Conservation (phyloP, 2,888 invertebrate genomes). For the Ommatoiulus sabulosus region DNA sequence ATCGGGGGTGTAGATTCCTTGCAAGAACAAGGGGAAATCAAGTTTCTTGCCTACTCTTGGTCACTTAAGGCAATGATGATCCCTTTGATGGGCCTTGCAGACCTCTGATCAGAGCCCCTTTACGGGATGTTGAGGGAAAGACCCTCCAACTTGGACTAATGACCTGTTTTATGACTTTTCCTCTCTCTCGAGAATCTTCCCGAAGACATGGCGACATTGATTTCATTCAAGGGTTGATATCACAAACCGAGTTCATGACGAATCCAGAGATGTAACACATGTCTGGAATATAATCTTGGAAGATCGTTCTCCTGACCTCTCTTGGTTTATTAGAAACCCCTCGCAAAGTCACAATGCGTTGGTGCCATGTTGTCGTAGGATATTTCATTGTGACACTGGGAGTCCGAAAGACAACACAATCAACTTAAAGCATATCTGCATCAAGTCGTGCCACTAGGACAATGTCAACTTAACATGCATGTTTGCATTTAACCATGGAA, state of each 20-base stretch:
- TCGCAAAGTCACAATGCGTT: too few relatives aligned
- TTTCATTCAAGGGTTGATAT: not conserved
- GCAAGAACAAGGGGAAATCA: slow-evolving; percentile 26
- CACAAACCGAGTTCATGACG: not conserved
- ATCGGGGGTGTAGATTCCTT: not conserved
- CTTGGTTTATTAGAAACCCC: too few relatives aligned
- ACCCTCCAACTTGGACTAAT: slow-evolving; percentile 27
- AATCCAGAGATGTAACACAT: not conserved
- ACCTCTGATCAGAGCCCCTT: not conserved
- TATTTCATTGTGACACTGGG: too few relatives aligned
- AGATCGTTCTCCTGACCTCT: too few relatives aligned
- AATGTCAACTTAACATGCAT: too few relatives aligned
- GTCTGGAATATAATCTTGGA: not conserved
- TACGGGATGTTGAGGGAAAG: not conserved
- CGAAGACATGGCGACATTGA: not conserved
- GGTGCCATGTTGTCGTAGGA: too few relatives aligned
- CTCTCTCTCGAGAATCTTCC: not conserved
- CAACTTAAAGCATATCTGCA: too few relatives aligned
- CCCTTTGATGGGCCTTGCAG: not conserved
- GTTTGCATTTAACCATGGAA: too few relatives aligned
- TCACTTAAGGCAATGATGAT: slow-evolving; percentile 20
- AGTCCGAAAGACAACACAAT: too few relatives aligned
- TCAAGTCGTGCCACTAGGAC: too few relatives aligned
- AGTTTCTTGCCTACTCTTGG: not conserved
- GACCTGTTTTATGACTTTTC: not conserved